Percentiles rank a stretch among this genome's conserved stretches.
These are phyloP conservation scores for Pygoscelis adeliae DNA, from an alignment of 2,113 vertebrate species.

Conservation along the genomic window DNA sequence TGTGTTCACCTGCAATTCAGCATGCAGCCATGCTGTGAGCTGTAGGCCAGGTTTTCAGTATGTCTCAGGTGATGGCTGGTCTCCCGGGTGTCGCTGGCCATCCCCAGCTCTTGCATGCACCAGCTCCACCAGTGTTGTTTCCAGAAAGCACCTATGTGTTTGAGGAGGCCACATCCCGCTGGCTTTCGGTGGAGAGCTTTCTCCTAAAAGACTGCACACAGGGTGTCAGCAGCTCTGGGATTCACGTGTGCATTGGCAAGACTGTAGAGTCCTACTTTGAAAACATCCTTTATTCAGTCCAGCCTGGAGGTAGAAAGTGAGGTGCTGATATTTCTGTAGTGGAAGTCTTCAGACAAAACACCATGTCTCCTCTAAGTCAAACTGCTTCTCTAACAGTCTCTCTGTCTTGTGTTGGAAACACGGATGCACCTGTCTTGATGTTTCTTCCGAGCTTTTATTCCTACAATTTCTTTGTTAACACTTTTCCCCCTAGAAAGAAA, in stretches of 20 bases:
- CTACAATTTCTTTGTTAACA: not conserved
- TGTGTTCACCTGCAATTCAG: accelerated
- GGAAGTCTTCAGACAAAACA: not conserved
- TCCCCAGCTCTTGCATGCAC: not conserved
- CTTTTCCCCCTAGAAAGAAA: not conserved
- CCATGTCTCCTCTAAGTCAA: not conserved
- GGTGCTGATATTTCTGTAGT: not conserved
- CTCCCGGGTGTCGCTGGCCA: not conserved
- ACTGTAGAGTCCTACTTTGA: not conserved
- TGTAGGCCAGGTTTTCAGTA: not conserved
- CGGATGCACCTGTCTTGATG: not conserved
- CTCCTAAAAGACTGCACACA: not conserved
- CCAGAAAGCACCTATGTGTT: not conserved
- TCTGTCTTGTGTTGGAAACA: not conserved
- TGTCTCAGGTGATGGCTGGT: not conserved
- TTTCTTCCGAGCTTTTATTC: not conserved
- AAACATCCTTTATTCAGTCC: not conserved
- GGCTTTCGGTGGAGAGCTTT: not conserved
- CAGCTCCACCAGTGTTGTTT: accelerated
- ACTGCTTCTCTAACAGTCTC: not conserved
- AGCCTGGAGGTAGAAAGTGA: not conserved
- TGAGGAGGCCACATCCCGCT: accelerated
- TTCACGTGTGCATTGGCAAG: not conserved
- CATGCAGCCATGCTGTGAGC: not conserved
- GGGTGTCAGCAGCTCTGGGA: not conserved